Conservation (phyloP, 2,797 vertebrate genomes). For the Sebastes minor region DNA sequence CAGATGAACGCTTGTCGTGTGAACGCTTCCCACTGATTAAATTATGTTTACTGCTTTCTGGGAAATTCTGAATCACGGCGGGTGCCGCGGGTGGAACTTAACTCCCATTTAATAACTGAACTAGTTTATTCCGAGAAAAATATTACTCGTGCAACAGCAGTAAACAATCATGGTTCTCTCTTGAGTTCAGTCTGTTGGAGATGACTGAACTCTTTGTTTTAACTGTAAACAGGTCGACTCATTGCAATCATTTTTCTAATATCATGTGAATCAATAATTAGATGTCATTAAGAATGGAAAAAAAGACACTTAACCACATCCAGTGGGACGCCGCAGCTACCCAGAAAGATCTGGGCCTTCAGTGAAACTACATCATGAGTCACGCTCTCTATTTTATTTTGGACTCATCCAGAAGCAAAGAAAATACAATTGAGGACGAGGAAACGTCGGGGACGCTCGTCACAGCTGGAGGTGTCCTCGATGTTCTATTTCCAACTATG, state of each 20-base stretch:
- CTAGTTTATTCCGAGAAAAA: constrained; percentile 10
- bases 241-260: neutral
- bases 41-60: constrained; percentile 29
- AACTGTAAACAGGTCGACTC: neutral
- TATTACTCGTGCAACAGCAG: neutral
- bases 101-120: constrained; percentile 19
- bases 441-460: constrained; percentile 33
- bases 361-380: constrained; percentile 29
- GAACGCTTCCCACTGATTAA: constrained; percentile 17
- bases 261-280: constrained; percentile 24
- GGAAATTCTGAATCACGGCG: constrained; percentile 18
- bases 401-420: constrained; percentile 24
- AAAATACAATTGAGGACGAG: constrained; percentile 31
- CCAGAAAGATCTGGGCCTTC: neutral
- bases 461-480: constrained; percentile 59
- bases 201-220: constrained; percentile 29
- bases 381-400: constrained; percentile 19
- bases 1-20: constrained; percentile 19
- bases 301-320: neutral
- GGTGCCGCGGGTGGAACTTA: neutral
- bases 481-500: constrained; percentile 59
- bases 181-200: neutral
- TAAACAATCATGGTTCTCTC: neutral
- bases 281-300: neutral
- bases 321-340: neutral